Conservation (phyloP, 2,888 invertebrate species). For the Leptinotarsa tumamoca region DNA sequence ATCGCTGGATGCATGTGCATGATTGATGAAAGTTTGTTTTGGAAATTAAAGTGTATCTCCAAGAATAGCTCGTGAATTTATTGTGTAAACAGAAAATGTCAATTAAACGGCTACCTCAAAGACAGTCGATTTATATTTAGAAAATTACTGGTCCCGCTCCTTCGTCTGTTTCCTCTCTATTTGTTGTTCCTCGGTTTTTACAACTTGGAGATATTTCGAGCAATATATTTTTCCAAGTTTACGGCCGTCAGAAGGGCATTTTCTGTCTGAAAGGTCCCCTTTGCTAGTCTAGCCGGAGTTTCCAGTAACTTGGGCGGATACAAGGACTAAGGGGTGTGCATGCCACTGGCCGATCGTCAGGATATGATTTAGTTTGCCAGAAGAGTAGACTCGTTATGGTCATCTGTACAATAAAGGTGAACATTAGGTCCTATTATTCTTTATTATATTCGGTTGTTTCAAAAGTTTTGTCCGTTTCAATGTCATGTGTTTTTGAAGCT, state of each 20-base stretch:
- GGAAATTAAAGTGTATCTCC: constrained; percentile 45
- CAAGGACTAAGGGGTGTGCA: neutral
- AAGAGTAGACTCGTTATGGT: too few relatives aligned
- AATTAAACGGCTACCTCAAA: constrained; percentile 48
- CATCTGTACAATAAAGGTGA: too few relatives aligned
- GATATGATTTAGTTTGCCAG: neutral
- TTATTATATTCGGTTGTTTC: too few relatives aligned
- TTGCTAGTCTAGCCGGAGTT: neutral
- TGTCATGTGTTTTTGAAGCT: too few relatives aligned
- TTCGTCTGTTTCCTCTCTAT: constrained; percentile 42
- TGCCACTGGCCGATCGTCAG: neutral
- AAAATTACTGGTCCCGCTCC: constrained; percentile 38
- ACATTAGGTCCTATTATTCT: too few relatives aligned
- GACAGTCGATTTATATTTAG: constrained; percentile 47
- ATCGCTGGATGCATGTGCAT: constrained; percentile 30
- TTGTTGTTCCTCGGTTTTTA: constrained; percentile 38
- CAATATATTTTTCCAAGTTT: constrained; percentile 43
- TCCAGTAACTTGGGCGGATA: neutral
- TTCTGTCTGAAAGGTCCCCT: constrained; percentile 14
- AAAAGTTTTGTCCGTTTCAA: too few relatives aligned
- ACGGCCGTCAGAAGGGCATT: constrained; percentile 30
- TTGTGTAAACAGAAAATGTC: constrained; percentile 48
- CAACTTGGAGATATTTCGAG: constrained; percentile 40
- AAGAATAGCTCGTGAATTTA: constrained; percentile 46
- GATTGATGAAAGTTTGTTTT: constrained; percentile 45